Percentiles rank a stretch among this genome's conserved stretches.
These are phyloP conservation scores for Drosophila sturtevanti DNA, from an alignment of 1,140 invertebrate species.

Conservation along the genomic window DNA sequence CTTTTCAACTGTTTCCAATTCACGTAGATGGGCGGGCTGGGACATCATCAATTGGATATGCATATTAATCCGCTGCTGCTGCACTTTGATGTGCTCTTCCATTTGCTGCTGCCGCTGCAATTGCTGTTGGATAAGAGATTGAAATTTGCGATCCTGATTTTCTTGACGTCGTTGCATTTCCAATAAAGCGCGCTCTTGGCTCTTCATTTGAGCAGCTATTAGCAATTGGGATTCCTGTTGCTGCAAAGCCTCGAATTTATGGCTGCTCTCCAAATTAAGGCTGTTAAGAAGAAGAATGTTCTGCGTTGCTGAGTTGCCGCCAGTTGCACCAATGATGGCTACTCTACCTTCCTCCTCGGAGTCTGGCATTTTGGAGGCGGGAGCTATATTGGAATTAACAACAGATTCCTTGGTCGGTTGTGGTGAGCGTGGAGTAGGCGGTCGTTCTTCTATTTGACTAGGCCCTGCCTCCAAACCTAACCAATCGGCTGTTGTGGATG, in stretches of 20 bases:
- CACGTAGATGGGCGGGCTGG: constrained; percentile 59
- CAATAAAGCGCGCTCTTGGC: constrained; percentile 83
- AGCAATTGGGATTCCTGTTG: constrained; percentile 84
- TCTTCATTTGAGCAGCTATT: constrained; percentile 84
- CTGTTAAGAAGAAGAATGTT: constrained; percentile 66
- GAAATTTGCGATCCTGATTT: constrained; percentile 83
- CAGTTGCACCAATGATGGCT: neutral
- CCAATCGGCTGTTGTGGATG: constrained; percentile 73
- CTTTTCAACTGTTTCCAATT: neutral
- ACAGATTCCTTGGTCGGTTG: constrained; percentile 6
- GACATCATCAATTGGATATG: constrained; percentile 83
- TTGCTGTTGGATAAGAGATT: constrained; percentile 83
- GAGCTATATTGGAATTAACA: neutral
- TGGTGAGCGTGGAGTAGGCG: constrained; percentile 24
- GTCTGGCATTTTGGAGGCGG: constrained; percentile 32
- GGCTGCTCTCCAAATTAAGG: constrained; percentile 80
- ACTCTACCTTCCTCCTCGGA: constrained; percentile 29
- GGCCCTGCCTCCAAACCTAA: constrained; percentile 62
- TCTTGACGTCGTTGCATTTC: constrained; percentile 84
- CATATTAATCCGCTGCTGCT: constrained; percentile 84
- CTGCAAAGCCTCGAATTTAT: constrained; percentile 82
- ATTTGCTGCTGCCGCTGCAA: constrained; percentile 83
- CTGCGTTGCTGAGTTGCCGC: constrained; percentile 37
- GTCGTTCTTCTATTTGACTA: constrained; percentile 19
- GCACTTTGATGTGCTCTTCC: constrained; percentile 83